These are phyloP conservation scores for Leuciscus waleckii DNA, from an alignment of 2,797 vertebrate genomes.

Conservation along the genomic window DNA sequence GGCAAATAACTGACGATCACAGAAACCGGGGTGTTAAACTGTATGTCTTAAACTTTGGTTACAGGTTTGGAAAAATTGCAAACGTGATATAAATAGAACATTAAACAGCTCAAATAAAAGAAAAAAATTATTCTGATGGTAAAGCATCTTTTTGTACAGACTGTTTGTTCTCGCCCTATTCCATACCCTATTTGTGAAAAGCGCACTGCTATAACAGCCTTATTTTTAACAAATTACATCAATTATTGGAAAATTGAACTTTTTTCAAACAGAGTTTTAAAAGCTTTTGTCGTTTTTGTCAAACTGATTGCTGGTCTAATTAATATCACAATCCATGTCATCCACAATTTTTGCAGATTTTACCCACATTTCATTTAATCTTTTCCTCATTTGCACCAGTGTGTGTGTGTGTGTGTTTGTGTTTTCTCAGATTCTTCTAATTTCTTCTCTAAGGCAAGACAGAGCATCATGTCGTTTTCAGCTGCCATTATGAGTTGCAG, in stretches of 20 bases:
- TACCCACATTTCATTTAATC: not conserved
- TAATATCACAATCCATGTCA: constrained; percentile 20
- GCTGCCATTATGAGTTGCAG: not conserved
- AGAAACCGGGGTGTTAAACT: not conserved
- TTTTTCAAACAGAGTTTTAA: constrained; percentile 22
- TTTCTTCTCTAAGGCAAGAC: constrained; percentile 68
- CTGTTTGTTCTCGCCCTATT: not conserved
- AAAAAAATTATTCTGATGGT: not conserved
- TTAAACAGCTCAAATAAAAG: not conserved
- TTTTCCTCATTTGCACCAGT: constrained; percentile 32
- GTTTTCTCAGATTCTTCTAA: constrained; percentile 57
- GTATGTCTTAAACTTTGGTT: not conserved
- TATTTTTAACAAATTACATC: constrained; percentile 4
- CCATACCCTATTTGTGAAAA: not conserved
- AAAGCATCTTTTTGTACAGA: not conserved
- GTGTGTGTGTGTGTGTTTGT: constrained; percentile 54
- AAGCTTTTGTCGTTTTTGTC: not conserved
- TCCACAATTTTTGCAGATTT: constrained; percentile 8
- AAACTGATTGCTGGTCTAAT: constrained; percentile 11
- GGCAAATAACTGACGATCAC: not conserved
- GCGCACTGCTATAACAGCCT: not conserved
- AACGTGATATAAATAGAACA: not conserved
- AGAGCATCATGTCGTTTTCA: constrained; percentile 52
- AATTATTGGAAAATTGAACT: constrained; percentile 3
- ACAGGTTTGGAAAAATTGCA: not conserved